A percentile compares a stretch with the other conserved stretches of the same genome.
phyloP scores from a whole-genome alignment of 2,797 vertebrate genomes.

The Cossypha caffra region DNA sequence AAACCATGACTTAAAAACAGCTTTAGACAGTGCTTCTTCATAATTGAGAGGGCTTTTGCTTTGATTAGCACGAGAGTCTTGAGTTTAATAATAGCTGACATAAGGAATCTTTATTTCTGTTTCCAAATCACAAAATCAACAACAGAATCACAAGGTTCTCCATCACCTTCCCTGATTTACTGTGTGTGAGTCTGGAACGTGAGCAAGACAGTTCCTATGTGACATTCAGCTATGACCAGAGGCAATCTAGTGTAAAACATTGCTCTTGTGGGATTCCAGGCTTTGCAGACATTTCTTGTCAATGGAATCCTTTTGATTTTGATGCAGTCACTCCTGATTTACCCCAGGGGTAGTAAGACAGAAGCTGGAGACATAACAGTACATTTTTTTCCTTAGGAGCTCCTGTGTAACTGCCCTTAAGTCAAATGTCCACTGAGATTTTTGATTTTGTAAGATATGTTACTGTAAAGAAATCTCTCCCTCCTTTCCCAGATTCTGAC shows the following conservation, averaged over 20 bases:
- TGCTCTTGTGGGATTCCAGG: not conserved
- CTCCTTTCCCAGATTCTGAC: not conserved
- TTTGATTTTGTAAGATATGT: not conserved
- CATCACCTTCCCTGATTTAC: not conserved
- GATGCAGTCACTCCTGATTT: not conserved
- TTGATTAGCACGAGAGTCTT: not conserved
- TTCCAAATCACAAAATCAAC: not conserved
- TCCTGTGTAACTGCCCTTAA: not conserved
- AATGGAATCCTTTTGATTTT: conserved; percentile 29
- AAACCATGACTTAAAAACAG: not conserved
- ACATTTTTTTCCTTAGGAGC: not conserved
- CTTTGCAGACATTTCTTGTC: conserved; percentile 10
- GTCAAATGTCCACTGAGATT: not conserved
- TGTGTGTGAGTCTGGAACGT: not conserved
- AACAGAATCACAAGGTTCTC: not conserved
- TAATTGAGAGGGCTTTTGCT: not conserved
- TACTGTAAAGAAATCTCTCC: not conserved
- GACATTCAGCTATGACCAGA: conserved; percentile 20
- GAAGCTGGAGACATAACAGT: not conserved
- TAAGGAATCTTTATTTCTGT: not conserved
- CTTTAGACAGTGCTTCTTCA: not conserved
- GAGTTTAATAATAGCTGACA: not conserved
- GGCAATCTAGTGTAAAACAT: conserved; percentile 6
- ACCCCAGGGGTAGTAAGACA: conserved; percentile 3
- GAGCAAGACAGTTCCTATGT: not conserved